Conservation (phyloP, 2,888 invertebrate species). For the Tipula vernalis region DNA sequence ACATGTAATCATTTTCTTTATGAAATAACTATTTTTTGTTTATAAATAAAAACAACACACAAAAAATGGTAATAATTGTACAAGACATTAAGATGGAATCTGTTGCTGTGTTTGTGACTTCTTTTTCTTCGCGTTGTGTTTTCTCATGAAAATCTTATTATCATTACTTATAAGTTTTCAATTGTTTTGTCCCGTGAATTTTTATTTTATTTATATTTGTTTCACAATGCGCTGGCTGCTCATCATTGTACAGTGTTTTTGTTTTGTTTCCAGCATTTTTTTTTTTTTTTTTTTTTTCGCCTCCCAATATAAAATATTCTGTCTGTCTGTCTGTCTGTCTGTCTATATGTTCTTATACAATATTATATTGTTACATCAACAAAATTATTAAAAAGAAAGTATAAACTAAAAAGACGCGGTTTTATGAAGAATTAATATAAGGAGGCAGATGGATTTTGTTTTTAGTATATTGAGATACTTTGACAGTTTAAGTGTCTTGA, state of each 20-base stretch:
- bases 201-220: background rate
- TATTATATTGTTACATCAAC: background rate
- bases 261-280: background rate
- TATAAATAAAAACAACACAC: background rate
- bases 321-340: background rate
- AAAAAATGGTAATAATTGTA: slow-evolving; percentile 4
- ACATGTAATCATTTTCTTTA: slow-evolving; percentile 13
- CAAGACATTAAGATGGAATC: background rate
- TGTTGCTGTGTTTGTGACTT: background rate
- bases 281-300: background rate
- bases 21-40: background rate
- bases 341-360: background rate
- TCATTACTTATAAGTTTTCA: background rate
- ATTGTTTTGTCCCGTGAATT: background rate
- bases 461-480: background rate
- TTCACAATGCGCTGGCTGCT: background rate
- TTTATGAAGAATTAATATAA: background rate
- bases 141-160: background rate
- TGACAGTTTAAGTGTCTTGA: background rate
- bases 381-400: slow-evolving; percentile 4
- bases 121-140: background rate
- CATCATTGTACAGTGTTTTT: background rate
- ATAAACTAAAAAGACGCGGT: background rate
- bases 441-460: background rate
- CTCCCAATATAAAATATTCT: background rate